Evolutionary conservation across 2,113 vertebrate genomes (phyloP).

Genomic region (Melanostigma gelatinosum): DNA sequence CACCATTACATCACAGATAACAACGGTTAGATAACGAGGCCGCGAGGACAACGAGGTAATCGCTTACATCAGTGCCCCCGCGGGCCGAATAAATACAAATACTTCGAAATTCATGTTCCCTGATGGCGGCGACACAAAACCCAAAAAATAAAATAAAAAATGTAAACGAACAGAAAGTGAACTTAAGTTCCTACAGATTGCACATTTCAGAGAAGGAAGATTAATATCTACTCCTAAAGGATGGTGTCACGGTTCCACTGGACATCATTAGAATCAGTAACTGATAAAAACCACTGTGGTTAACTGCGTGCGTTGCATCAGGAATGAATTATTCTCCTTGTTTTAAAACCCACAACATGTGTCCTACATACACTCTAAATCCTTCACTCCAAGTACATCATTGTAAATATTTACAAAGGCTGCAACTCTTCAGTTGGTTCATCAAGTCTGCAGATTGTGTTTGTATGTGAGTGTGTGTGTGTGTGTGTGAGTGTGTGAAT

Average conservation of each 20-base stretch:
- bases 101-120: constrained; percentile 46
- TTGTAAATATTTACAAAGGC: constrained; percentile 17
- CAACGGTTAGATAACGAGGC: constrained; percentile 60
- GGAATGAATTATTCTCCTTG: not conserved
- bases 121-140: constrained; percentile 39
- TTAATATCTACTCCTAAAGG: constrained; percentile 16
- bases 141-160: not conserved
- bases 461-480: constrained; percentile 1
- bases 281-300: too few species aligned
- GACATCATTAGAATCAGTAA: not conserved
- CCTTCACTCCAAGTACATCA: not conserved
- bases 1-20: constrained; percentile 62
- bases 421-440: not conserved
- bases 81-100: constrained; percentile 67
- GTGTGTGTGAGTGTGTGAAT: not conserved
- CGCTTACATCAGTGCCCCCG: constrained; percentile 44
- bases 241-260: not conserved
- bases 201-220: constrained; percentile 37
- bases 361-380: constrained; percentile 4
- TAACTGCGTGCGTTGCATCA: too few species aligned
- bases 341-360: not conserved
- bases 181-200: constrained; percentile 29
- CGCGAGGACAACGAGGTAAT: constrained; percentile 38
- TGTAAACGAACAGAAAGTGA: constrained; percentile 39
- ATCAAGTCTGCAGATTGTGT: constrained; percentile 5